Percentiles rank a stretch among this genome's conserved stretches.
Evolutionary conservation across 2,113 vertebrate species (phyloP).

Genomic region (Xenopus borealis): DNA sequence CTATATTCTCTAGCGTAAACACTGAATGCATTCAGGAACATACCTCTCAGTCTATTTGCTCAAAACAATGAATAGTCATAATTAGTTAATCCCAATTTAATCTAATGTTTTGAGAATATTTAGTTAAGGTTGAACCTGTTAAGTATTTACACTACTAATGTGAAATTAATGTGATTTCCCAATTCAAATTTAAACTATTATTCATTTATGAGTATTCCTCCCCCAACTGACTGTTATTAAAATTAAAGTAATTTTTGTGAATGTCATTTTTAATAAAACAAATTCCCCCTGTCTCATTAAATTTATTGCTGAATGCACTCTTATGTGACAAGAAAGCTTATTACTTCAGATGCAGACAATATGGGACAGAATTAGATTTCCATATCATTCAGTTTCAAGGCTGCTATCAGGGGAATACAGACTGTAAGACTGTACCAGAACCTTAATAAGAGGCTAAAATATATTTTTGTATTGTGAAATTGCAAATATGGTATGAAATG

Average conservation of each 20-base stretch:
- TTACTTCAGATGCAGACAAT: background rate
- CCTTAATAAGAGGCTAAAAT: too few species aligned
- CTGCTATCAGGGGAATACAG: too few species aligned
- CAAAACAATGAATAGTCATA: background rate
- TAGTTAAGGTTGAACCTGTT: background rate
- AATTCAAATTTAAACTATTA: too few species aligned
- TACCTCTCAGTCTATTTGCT: background rate
- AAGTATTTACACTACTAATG: too few species aligned
- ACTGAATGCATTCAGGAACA: background rate
- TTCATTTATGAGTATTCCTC: background rate
- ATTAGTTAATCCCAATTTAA: constrained; percentile 7
- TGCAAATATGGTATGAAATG: too few species aligned
- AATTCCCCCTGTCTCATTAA: background rate
- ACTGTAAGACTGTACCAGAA: too few species aligned
- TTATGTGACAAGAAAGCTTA: background rate
- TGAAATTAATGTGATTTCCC: too few species aligned
- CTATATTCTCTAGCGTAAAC: constrained; percentile 4
- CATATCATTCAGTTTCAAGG: background rate
- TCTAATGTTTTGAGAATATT: background rate
- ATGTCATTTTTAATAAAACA: constrained; percentile 5
- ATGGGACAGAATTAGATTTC: background rate
- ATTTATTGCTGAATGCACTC: background rate
- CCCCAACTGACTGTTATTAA: background rate
- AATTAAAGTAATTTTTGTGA: background rate
- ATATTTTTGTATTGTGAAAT: too few species aligned